phyloP scores from a whole-genome alignment of 2,113 vertebrate genomes.

The Ctenodactylus gundi region DNA sequence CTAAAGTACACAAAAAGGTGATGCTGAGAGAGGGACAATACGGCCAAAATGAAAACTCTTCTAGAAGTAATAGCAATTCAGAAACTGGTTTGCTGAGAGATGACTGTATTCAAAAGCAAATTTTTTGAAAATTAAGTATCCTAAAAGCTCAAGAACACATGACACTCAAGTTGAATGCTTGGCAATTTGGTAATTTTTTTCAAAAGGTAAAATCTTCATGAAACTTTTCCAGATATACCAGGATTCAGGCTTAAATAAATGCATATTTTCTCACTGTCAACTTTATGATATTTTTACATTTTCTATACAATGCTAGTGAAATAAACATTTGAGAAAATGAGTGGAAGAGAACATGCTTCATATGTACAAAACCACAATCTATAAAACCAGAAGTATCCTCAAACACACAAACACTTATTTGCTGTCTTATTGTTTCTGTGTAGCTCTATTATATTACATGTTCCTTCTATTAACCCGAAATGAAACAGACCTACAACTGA shows the following conservation, averaged over 20 bases:
- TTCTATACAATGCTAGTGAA: conserved; percentile 15
- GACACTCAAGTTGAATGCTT: background rate
- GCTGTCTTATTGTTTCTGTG: background rate
- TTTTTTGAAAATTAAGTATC: conserved; percentile 29
- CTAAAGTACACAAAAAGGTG: background rate
- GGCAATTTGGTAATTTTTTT: conserved; percentile 1
- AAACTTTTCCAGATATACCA: background rate
- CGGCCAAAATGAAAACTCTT: background rate
- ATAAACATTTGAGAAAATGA: conserved; percentile 24
- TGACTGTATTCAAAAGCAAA: conserved; percentile 59
- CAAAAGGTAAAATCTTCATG: background rate
- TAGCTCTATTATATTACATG: background rate
- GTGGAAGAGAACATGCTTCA: background rate
- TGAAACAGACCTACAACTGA: background rate
- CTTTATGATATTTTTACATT: background rate
- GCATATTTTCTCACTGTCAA: background rate
- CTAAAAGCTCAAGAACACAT: conserved; percentile 29
- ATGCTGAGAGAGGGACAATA: background rate
- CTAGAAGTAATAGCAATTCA: conserved; percentile 28
- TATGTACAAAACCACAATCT: background rate
- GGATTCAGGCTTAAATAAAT: background rate
- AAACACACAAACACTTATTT: conserved; percentile 28
- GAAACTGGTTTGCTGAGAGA: conserved; percentile 56
- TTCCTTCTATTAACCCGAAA: background rate
- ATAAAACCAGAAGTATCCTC: background rate